phyloP scores from a whole-genome alignment of 2,888 invertebrate genomes.

The Drepanosiphum platanoidis region DNA sequence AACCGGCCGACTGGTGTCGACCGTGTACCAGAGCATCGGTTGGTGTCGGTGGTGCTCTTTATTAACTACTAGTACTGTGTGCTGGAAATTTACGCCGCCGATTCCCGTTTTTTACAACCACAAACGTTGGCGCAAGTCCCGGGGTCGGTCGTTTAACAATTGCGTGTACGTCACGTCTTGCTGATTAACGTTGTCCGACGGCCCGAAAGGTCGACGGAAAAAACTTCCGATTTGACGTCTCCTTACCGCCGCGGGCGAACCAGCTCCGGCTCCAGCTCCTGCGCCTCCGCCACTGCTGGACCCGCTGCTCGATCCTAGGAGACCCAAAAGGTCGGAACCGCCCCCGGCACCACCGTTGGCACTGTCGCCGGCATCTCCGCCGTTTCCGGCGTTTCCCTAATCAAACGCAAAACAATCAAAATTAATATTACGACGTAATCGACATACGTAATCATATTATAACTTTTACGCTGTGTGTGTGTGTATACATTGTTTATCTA shows the following conservation, averaged over 20 bases:
- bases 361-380: slow-evolving; percentile 39
- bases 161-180: slow-evolving; percentile 47
- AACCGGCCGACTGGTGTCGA: background rate
- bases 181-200: background rate
- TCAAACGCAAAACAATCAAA: background rate
- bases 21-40: background rate
- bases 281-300: slow-evolving; percentile 23
- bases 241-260: slow-evolving; percentile 22
- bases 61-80: background rate
- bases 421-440: too few relatives aligned
- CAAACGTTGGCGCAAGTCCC: slow-evolving; percentile 14
- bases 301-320: slow-evolving; percentile 47
- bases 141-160: slow-evolving; percentile 39
- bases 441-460: too few relatives aligned
- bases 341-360: slow-evolving; percentile 19
- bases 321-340: slow-evolving; percentile 26
- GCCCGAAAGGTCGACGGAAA: slow-evolving; percentile 19
- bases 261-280: background rate
- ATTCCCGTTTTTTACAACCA: slow-evolving; percentile 41
- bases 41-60: background rate
- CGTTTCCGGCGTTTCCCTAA: slow-evolving; percentile 17
- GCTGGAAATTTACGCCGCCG: too few relatives aligned
- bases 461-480: too few relatives aligned
- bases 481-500: too few relatives aligned
- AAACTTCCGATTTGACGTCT: slow-evolving; percentile 46